Evolutionary conservation across 2,888 invertebrate genomes (phyloP).

Genomic region (Thecocarcelia acutangulata): DNA sequence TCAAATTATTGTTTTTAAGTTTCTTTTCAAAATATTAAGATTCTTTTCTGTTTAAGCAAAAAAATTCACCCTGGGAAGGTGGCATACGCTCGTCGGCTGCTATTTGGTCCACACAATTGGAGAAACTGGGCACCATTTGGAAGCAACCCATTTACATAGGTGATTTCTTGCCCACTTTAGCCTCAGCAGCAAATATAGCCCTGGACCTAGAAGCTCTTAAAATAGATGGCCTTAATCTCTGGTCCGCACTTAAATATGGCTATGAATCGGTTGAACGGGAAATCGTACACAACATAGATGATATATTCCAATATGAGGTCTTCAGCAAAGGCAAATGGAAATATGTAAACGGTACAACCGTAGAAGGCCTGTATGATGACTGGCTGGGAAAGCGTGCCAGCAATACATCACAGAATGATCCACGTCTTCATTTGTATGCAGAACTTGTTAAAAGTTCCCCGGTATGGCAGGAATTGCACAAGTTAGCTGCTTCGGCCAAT

Average conservation of each 20-base stretch:
- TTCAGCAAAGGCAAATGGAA: constrained; percentile 77
- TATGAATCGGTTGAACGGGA: constrained; percentile 82
- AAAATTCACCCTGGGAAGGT: constrained; percentile 92
- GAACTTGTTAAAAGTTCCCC: constrained; percentile 71
- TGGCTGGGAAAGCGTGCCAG: constrained; percentile 72
- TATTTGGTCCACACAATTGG: constrained; percentile 86
- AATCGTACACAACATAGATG: constrained; percentile 88
- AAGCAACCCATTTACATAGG: constrained; percentile 88
- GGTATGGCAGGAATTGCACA: constrained; percentile 73
- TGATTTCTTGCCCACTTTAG: constrained; percentile 91
- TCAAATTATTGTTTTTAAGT: constrained; percentile 4
- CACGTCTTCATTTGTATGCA: constrained; percentile 72
- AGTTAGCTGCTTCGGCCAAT: constrained; percentile 24
- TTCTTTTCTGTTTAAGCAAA: constrained; percentile 83
- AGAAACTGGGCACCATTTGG: constrained; percentile 83
- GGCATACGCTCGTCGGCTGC: constrained; percentile 89
- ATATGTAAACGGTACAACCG: constrained; percentile 77
- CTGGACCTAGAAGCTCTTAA: constrained; percentile 73
- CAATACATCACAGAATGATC: constrained; percentile 69
- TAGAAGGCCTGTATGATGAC: constrained; percentile 72
- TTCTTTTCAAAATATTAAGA: neutral
- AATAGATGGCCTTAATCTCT: constrained; percentile 87
- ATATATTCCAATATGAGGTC: constrained; percentile 80
- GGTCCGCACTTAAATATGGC: constrained; percentile 84
- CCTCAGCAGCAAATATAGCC: constrained; percentile 75